phyloP scores from a whole-genome alignment of 2,888 invertebrate species.

The Cantharis rufa region DNA sequence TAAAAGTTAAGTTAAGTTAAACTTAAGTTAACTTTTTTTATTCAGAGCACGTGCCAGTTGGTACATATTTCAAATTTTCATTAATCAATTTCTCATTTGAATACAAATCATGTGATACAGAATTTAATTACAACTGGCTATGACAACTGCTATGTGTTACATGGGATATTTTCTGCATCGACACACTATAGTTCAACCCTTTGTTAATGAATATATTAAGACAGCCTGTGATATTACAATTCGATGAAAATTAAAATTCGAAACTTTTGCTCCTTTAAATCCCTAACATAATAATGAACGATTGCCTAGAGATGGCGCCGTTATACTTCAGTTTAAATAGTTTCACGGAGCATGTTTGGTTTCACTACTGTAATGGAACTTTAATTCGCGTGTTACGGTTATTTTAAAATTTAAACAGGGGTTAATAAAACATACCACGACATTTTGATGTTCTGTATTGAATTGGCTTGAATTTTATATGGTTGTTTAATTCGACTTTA shows the following conservation, averaged over 20 bases:
- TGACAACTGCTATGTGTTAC: background rate
- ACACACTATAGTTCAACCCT: background rate
- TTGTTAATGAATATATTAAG: background rate
- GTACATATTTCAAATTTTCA: background rate
- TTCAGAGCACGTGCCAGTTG: background rate
- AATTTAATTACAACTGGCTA: background rate
- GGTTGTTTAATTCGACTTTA: background rate
- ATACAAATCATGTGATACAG: background rate
- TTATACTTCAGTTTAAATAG: background rate
- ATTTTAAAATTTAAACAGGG: background rate
- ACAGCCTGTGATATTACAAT: background rate
- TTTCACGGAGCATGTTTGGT: too few species aligned
- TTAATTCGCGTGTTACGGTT: background rate
- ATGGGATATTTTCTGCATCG: background rate
- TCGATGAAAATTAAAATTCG: background rate
- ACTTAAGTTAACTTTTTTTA: background rate
- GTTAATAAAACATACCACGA: background rate
- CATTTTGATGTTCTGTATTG: slow-evolving; percentile 7
- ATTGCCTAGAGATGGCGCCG: background rate
- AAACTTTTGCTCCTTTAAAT: background rate
- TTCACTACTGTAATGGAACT: background rate
- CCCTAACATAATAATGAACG: too few species aligned
- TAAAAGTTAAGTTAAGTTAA: background rate
- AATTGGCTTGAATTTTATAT: slow-evolving; percentile 10
- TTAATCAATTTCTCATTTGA: background rate